Evolutionary conservation across 2,113 vertebrate genomes (phyloP), one percentile per base, ranked within the genome.

Genomic region (Caloenas nicobarica): DNA sequence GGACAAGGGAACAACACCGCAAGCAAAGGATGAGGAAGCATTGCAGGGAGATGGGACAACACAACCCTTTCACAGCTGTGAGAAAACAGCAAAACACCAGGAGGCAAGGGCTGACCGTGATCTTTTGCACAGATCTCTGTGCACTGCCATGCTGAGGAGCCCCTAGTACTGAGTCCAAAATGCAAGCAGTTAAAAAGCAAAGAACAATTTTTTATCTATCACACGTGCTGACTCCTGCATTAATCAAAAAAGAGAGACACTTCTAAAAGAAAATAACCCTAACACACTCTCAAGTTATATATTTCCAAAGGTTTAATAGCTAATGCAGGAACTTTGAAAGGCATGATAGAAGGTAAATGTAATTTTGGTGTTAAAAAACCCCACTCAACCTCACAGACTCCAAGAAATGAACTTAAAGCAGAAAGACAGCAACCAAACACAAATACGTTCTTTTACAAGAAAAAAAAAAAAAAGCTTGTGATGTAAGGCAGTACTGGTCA

Each of bases 401-500:
- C 16, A 77, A 65, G 26, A 82, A 51, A 51, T 19, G n/a, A 71
- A 83, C 58, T 58, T 65, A 22, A 71, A 88, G 6, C 24, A 76
- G 33, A 42, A 70, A 51, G 38, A 15, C 24, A 68, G 21, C 54
- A 61, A 66, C n/a, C 33, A 23, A 51, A 40, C 36, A 44, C 17
- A 40, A 58, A 51, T 36, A 23, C 7, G 40, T 23, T 53, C 16
- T 77, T 38, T 25, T 26, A 44, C 7, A 16, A 70, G 26, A 16
- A 44, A 44, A 44, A 42, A 21, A 53, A n/a, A 44, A 34, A 54
- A 26, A 36, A 24, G 8, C 19, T 26, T 23, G n/a, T 10, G 25
- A 46, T 16, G 6, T 11, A 22, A 26, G 29, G n/a, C 17, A 5
- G 19, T 2, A 12, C 1, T 0, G 1, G 60, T 42, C 14, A 5